Conservation (phyloP, 2,888 invertebrate genomes). For the Melanostoma mellinum region DNA sequence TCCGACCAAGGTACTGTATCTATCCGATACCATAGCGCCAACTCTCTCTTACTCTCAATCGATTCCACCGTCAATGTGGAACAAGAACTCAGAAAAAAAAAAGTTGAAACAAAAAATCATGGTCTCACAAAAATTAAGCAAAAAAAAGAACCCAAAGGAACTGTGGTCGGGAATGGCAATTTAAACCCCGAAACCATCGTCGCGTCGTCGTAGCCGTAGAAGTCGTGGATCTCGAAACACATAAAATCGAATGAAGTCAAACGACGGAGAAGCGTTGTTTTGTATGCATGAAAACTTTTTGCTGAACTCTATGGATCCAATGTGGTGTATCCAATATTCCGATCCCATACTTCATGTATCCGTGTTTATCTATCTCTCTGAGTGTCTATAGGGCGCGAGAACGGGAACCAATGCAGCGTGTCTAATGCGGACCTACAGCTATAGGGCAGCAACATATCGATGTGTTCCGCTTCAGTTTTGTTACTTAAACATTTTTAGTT, state of each 20-base stretch:
- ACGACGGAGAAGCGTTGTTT: constrained; percentile 61
- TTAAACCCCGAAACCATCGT: constrained; percentile 26
- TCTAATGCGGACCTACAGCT: constrained; percentile 67
- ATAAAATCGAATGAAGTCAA: constrained; percentile 70
- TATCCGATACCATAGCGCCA: constrained; percentile 32
- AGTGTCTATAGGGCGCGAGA: constrained; percentile 41
- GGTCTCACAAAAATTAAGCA: neutral
- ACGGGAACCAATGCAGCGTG: constrained; percentile 64
- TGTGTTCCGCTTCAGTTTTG: constrained; percentile 42
- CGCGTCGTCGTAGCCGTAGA: constrained; percentile 1
- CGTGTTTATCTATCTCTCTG: neutral
- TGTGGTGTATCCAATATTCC: constrained; percentile 50
- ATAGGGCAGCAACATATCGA: constrained; percentile 56
- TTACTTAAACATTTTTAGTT: neutral
- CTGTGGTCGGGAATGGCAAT: constrained; percentile 16
- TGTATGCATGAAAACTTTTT: constrained; percentile 71
- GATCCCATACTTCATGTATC: constrained; percentile 39
- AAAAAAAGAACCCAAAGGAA: constrained; percentile 11
- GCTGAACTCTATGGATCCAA: constrained; percentile 67
- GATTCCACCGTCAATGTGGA: constrained; percentile 60
- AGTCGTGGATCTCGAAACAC: constrained; percentile 67
- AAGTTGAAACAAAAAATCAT: constrained; percentile 11
- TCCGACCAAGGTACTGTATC: constrained; percentile 30
- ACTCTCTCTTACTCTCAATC: constrained; percentile 44
- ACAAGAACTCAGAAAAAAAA: constrained; percentile 53